A percentile compares a stretch with the other conserved stretches of the same genome.
phyloP scores from a whole-genome alignment of 1,140 invertebrate genomes.

The Oncopodura yosiiana region DNA sequence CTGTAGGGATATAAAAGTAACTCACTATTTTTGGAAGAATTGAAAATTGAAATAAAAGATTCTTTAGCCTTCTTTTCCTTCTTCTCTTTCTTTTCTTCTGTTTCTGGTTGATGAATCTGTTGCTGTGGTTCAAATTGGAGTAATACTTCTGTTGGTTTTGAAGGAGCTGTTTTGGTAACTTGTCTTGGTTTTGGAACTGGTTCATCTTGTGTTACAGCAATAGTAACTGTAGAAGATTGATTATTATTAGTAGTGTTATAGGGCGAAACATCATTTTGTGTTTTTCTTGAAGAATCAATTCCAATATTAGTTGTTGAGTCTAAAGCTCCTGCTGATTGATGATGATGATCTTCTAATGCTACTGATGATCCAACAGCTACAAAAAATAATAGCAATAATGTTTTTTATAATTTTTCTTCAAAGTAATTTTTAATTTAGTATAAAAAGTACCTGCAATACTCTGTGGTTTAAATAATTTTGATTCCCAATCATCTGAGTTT shows the following conservation, averaged over 20 bases:
- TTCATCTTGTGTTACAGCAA: background rate
- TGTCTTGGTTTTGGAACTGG: conserved; percentile 4
- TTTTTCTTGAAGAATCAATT: background rate
- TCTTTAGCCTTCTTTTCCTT: background rate
- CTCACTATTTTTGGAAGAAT: background rate
- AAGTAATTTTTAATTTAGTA: background rate
- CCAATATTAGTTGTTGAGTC: background rate
- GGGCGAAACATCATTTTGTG: background rate
- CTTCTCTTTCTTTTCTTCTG: conserved; percentile 6
- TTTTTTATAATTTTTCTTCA: background rate
- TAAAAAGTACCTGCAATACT: background rate
- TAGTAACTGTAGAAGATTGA: background rate
- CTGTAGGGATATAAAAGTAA: conserved; percentile 2
- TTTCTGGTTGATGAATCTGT: background rate
- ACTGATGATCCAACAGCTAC: background rate
- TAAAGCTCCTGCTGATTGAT: background rate
- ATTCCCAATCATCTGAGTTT: conserved; percentile 63
- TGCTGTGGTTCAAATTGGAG: background rate
- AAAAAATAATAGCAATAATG: background rate
- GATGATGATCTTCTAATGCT: background rate
- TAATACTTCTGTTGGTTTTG: background rate
- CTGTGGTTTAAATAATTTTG: conserved; percentile 61
- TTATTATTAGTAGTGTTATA: background rate
- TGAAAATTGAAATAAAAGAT: background rate
- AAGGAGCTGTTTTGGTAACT: background rate